Conservation (phyloP, 2,888 invertebrate genomes). For the Liopterus haemorrhoidalis region DNA sequence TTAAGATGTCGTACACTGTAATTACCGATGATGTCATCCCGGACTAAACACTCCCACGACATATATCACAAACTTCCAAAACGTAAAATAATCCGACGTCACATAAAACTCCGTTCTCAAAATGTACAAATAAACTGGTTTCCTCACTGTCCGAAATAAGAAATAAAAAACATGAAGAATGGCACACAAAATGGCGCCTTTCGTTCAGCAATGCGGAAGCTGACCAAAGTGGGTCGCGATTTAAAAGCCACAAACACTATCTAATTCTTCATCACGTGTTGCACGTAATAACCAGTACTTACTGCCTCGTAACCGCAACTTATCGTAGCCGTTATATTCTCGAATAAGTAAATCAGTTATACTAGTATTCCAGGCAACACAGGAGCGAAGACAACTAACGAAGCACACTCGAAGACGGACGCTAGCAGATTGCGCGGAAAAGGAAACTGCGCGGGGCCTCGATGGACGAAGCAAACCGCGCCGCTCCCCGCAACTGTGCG, state of each 20-base stretch:
- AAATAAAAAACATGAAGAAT: constrained; percentile 9
- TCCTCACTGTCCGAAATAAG: constrained; percentile 6
- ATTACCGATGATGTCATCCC: constrained; percentile 16
- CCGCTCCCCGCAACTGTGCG: constrained; percentile 1
- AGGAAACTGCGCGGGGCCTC: constrained; percentile 17
- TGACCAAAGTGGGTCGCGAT: constrained; percentile 18
- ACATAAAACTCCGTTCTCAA: not conserved
- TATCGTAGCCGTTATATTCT: no score
- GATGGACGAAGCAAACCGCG: constrained; percentile 7
- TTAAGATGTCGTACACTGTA: constrained; percentile 13
- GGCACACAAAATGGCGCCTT: constrained; percentile 21
- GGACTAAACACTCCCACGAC: constrained; percentile 9
- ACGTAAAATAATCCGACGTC: not conserved
- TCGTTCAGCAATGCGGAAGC: constrained; percentile 24
- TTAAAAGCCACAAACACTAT: constrained; percentile 9
- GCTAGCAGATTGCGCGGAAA: constrained; percentile 18
- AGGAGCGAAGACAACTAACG: constrained; percentile 2
- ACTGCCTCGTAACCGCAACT: no score
- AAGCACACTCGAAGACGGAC: constrained; percentile 13
- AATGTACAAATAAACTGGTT: not conserved
- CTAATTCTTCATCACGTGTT: no score
- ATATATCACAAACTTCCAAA: not conserved
- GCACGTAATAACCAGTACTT: no score
- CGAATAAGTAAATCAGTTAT: no score
- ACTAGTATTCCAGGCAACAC: no score